A percentile compares a stretch with the other conserved stretches of the same genome.
Conservation (phyloP, 37 sponge, comb jelly and placozoan genomes). For the Agelas oroides region DNA sequence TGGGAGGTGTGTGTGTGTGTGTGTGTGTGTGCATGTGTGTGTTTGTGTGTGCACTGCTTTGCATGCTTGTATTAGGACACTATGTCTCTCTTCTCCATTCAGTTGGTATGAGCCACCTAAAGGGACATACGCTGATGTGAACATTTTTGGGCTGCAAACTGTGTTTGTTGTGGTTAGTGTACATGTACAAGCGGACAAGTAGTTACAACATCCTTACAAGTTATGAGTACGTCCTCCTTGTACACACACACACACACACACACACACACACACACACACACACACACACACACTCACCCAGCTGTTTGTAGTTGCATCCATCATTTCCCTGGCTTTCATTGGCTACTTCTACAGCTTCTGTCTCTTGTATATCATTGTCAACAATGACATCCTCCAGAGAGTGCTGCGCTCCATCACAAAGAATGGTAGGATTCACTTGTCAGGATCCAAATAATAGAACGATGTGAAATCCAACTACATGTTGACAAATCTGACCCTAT, state of each 20-base stretch:
- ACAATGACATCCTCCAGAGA: slow-evolving; percentile 87
- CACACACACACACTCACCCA: not conserved
- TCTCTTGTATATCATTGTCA: slow-evolving; percentile 79
- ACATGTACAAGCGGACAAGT: too few relatives aligned
- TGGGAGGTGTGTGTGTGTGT: slow-evolving; percentile 7
- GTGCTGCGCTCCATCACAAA: slow-evolving; percentile 82
- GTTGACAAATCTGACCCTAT: too few relatives aligned
- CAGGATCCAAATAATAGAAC: too few relatives aligned
- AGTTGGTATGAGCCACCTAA: not conserved
- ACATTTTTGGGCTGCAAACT: slow-evolving; percentile 43
- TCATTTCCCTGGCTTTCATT: slow-evolving; percentile 59
- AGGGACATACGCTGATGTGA: slow-evolving; percentile 39
- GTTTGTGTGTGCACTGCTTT: too few relatives aligned
- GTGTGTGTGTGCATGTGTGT: not conserved
- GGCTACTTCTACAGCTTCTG: slow-evolving; percentile 91
- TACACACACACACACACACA: too few relatives aligned
- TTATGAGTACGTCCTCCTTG: too few relatives aligned
- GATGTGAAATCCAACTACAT: too few relatives aligned
- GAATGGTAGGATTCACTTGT: slow-evolving; percentile 53
- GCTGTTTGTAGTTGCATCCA: slow-evolving; percentile 51
- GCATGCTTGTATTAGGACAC: too few relatives aligned
- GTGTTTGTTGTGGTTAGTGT: slow-evolving; percentile 32
- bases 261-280: too few relatives aligned
- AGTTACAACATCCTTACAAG: too few relatives aligned
- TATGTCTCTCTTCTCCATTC: too few relatives aligned